A percentile compares a stretch with the other conserved stretches of the same genome.
These are phyloP conservation scores for Linnaemya tessellans DNA, from an alignment of 2,888 invertebrate species.

Conservation along the genomic window DNA sequence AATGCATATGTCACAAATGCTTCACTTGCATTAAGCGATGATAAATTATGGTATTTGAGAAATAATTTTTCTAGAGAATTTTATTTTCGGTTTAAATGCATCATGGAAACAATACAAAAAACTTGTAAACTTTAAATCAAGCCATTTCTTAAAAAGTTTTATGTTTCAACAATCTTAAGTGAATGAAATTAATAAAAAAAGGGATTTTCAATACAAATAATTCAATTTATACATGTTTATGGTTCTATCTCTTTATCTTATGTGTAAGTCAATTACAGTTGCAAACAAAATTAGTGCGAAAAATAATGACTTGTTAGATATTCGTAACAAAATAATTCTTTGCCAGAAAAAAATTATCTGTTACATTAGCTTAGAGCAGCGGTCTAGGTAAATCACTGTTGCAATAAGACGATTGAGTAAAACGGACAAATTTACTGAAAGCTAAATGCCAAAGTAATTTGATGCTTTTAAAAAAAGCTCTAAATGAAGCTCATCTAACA, in stretches of 20 bases:
- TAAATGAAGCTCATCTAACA: too few species aligned
- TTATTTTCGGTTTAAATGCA: constrained; percentile 30
- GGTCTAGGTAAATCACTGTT: too few species aligned
- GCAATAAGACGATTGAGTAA: too few species aligned
- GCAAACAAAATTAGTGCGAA: neutral
- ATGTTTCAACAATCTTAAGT: constrained; percentile 27
- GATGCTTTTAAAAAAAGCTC: too few species aligned
- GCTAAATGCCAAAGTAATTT: too few species aligned
- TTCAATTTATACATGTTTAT: constrained; percentile 42
- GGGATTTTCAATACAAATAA: constrained; percentile 17
- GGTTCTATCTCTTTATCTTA: constrained; percentile 7
- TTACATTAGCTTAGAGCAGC: too few species aligned
- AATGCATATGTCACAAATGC: constrained; percentile 46
- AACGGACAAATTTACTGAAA: too few species aligned
- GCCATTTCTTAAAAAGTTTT: constrained; percentile 7
- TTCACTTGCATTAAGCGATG: constrained; percentile 62
- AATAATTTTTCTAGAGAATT: constrained; percentile 54
- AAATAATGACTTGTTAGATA: too few species aligned
- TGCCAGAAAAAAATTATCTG: too few species aligned
- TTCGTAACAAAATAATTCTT: too few species aligned
- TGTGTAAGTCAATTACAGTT: neutral
- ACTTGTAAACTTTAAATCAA: neutral
- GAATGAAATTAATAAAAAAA: constrained; percentile 27
- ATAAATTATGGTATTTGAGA: constrained; percentile 68
- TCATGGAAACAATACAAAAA: constrained; percentile 11